Conservation (phyloP, 2,113 vertebrate genomes). For the Mastomys natalensis region DNA sequence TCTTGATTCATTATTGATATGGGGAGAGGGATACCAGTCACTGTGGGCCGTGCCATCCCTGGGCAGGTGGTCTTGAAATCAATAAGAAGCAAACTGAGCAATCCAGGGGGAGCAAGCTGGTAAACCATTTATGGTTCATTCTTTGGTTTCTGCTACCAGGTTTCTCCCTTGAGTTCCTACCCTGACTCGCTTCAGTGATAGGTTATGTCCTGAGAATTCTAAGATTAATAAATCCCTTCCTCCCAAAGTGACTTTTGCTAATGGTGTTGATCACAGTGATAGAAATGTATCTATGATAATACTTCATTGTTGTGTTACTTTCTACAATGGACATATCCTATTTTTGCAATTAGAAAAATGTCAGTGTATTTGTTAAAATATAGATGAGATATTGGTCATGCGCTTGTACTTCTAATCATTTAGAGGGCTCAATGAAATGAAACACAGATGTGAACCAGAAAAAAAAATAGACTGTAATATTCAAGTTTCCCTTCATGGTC, state of each 20-base stretch:
- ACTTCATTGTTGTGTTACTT: neutral
- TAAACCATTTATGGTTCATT: neutral
- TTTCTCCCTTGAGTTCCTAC: neutral
- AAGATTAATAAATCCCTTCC: neutral
- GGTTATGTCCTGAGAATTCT: neutral
- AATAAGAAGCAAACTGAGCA: neutral
- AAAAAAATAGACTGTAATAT: neutral
- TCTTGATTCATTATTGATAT: neutral
- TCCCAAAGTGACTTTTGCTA: neutral
- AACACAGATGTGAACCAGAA: neutral
- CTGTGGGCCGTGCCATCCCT: neutral
- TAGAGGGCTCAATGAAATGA: neutral
- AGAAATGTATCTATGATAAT: neutral
- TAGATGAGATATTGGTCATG: neutral
- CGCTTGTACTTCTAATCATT: neutral
- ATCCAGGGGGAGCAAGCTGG: neutral
- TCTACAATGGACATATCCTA: neutral
- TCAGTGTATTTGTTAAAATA: neutral
- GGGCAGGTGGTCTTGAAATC: neutral
- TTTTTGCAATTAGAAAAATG: neutral
- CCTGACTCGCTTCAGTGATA: neutral
- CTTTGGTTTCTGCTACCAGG: neutral
- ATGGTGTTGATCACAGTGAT: neutral
- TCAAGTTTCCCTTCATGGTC: neutral
- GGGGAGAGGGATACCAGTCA: neutral